These are phyloP conservation scores for Melitaea cinxia DNA, from an alignment of 1,140 invertebrate species.

Conservation along the genomic window DNA sequence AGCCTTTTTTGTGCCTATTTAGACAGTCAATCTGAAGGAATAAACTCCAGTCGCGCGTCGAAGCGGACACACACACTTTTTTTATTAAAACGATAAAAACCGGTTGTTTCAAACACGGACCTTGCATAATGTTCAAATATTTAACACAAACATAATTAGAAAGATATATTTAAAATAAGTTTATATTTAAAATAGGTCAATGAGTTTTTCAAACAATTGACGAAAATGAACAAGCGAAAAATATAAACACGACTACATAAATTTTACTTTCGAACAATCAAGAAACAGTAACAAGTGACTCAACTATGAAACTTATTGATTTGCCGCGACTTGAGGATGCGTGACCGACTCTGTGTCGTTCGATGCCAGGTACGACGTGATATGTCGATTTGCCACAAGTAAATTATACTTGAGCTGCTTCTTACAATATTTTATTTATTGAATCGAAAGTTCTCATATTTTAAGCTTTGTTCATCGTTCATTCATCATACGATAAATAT, in stretches of 20 bases:
- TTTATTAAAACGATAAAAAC: no score
- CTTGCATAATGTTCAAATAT: no score
- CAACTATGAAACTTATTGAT: constrained; percentile 44
- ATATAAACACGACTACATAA: constrained; percentile 14
- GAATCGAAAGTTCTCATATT: no score
- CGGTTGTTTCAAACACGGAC: no score
- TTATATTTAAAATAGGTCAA: neutral
- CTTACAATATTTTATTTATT: neutral
- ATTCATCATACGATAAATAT: no score
- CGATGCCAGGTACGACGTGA: constrained; percentile 46
- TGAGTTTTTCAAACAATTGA: neutral
- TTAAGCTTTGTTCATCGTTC: no score
- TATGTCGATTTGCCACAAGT: constrained; percentile 30
- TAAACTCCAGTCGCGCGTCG: no score
- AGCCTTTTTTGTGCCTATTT: no score
- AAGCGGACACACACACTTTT: no score
- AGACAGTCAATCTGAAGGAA: no score
- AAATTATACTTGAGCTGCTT: neutral
- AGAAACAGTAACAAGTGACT: constrained; percentile 21
- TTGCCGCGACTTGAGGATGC: constrained; percentile 43
- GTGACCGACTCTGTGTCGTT: constrained; percentile 48
- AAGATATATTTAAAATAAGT: no score
- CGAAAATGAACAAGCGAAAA: neutral
- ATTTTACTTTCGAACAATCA: constrained; percentile 8
- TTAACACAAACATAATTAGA: no score